These are phyloP conservation scores for Peromyscus attwateri DNA, from an alignment of 2,797 vertebrate species.

Conservation along the genomic window DNA sequence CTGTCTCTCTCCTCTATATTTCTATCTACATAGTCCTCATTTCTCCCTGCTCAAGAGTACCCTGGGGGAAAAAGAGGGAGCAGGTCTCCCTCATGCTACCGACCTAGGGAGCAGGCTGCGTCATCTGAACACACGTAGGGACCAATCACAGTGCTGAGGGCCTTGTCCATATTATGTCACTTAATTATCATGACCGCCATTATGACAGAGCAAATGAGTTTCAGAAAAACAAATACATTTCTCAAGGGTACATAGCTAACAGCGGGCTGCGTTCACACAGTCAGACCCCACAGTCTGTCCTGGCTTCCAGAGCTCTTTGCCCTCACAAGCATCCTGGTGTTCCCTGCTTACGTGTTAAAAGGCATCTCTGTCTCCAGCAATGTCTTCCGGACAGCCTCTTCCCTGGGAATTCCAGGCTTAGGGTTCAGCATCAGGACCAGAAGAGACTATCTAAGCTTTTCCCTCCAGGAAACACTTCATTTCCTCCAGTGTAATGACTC, in stretches of 20 bases:
- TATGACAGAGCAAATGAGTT: not conserved
- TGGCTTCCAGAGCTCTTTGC: not conserved
- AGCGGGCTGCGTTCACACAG: not conserved
- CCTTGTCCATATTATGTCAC: not conserved
- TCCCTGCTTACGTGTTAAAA: not conserved
- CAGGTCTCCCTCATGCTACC: not conserved
- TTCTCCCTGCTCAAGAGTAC: no score
- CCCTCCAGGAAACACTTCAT: constrained; percentile 39
- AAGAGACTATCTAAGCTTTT: not conserved
- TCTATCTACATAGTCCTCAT: no score
- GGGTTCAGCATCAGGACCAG: not conserved
- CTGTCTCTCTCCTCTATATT: no score
- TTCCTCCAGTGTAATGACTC: constrained; percentile 39
- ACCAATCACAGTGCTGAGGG: not conserved
- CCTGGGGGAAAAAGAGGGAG: no score
- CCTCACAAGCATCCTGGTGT: not conserved
- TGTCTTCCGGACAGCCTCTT: not conserved
- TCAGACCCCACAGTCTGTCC: not conserved
- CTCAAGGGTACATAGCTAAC: not conserved
- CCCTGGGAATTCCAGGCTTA: not conserved
- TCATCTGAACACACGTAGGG: no score
- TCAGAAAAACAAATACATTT: not conserved
- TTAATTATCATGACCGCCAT: not conserved
- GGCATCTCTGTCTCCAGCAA: not conserved
- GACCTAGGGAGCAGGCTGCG: not conserved